A percentile compares a stretch with the other conserved stretches of the same genome.
These are phyloP conservation scores for Conistra vaccinii DNA, from an alignment of 2,888 invertebrate species.

Conservation along the genomic window DNA sequence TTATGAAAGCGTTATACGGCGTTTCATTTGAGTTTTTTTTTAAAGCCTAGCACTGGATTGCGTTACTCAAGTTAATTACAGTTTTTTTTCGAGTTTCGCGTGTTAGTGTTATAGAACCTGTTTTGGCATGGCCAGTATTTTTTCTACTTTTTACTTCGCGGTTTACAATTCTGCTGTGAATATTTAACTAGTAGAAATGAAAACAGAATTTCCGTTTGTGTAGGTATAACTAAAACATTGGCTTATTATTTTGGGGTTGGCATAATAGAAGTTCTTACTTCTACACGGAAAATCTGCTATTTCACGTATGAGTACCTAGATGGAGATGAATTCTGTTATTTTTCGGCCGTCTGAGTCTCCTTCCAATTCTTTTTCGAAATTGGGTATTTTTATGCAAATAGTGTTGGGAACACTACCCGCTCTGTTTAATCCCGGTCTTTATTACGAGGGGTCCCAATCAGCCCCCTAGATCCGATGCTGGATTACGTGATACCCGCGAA, in stretches of 20 bases:
- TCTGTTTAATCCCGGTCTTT: constrained; percentile 67
- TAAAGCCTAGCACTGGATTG: constrained; percentile 25
- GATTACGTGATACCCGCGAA: constrained; percentile 84
- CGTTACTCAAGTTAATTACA: constrained; percentile 51
- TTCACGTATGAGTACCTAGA: not conserved
- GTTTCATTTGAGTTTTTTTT: constrained; percentile 16
- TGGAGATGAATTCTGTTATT: not conserved
- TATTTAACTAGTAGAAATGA: constrained; percentile 23
- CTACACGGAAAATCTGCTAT: not conserved
- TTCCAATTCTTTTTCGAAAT: constrained; percentile 28
- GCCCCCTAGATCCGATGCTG: constrained; percentile 73
- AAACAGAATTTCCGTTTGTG: constrained; percentile 6
- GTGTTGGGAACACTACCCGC: constrained; percentile 44
- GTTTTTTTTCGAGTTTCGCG: constrained; percentile 38
- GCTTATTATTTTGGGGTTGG: not conserved
- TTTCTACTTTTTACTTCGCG: constrained; percentile 12
- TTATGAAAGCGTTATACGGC: constrained; percentile 21
- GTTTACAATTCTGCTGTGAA: constrained; percentile 27
- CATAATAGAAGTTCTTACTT: not conserved
- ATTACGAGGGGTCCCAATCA: constrained; percentile 78
- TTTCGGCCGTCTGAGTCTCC: not conserved
- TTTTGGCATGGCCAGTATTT: constrained; percentile 24
- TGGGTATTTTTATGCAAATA: constrained; percentile 55
- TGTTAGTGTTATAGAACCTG: constrained; percentile 15
- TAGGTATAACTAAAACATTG: not conserved